Evolutionary conservation across 2,797 vertebrate genomes (phyloP).

Genomic region (Coreius guichenoti): DNA sequence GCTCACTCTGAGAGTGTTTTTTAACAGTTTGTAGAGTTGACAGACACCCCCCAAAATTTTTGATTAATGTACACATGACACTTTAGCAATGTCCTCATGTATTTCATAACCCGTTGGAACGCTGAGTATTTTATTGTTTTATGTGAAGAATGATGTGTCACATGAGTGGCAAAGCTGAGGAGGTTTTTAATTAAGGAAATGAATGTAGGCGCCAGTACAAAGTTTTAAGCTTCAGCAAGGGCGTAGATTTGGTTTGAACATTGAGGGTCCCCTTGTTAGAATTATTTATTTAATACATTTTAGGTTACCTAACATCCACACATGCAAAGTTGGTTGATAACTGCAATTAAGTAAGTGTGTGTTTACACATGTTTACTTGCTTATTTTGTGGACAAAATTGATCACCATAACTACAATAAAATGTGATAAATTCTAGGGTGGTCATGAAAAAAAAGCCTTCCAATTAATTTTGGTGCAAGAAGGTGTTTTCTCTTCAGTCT

Average conservation of each 20-base stretch:
- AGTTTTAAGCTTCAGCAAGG: neutral
- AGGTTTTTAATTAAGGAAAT: conserved; percentile 14
- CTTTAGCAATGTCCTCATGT: neutral
- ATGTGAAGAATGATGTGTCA: conserved; percentile 6
- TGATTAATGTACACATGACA: neutral
- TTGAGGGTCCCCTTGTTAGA: neutral
- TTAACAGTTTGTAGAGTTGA: conserved; percentile 2
- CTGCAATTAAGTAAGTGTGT: neutral
- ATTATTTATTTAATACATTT: neutral
- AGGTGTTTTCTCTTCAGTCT: neutral
- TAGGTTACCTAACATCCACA: neutral
- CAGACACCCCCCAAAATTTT: neutral
- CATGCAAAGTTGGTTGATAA: neutral
- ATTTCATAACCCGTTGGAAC: neutral
- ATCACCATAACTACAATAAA: neutral
- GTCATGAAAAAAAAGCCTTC: neutral
- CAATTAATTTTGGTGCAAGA: neutral
- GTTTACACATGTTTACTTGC: neutral
- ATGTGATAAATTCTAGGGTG: neutral
- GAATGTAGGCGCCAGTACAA: neutral
- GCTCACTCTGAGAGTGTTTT: neutral
- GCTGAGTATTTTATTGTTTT: conserved; percentile 4
- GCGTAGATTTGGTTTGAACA: neutral
- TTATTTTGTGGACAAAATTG: neutral
- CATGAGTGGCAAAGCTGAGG: neutral